phyloP scores from a whole-genome alignment of 2,888 invertebrate species.

The Noctuana brunneofusca region DNA sequence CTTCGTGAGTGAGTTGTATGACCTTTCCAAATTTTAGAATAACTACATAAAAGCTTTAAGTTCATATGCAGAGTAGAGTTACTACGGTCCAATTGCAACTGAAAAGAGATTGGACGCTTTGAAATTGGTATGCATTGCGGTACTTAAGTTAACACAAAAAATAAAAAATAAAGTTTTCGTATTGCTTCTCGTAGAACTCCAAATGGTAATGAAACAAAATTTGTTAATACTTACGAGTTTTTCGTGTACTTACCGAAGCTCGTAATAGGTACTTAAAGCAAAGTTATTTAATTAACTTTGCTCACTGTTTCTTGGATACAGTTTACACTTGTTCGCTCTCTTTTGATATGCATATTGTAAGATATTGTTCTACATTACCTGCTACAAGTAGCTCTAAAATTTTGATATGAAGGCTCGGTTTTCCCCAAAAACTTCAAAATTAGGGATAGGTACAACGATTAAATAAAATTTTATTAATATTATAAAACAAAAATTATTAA shows the following conservation, averaged over 20 bases:
- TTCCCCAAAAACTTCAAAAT: constrained; percentile 10
- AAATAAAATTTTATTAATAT: not conserved
- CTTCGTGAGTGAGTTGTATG: not conserved
- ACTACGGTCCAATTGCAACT: not conserved
- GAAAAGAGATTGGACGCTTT: not conserved
- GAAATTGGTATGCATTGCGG: not conserved
- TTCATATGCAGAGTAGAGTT: not conserved
- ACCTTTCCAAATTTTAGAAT: not conserved
- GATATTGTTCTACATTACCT: not conserved
- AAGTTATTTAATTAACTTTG: not conserved
- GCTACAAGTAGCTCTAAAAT: constrained; percentile 16
- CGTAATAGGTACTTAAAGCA: not conserved
- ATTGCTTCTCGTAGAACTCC: not conserved
- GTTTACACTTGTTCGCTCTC: constrained; percentile 30
- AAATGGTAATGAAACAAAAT: constrained; percentile 1
- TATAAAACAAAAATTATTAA: not conserved
- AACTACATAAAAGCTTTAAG: not conserved
- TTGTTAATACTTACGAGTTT: not conserved
- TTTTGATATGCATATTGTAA: constrained; percentile 30
- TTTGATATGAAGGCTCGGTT: constrained; percentile 25
- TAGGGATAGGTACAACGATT: constrained; percentile 9
- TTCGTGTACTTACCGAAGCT: not conserved
- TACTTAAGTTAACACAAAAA: no score
- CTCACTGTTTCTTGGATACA: constrained; percentile 8
- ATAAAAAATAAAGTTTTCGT: not conserved